Evolutionary conservation across 2,888 invertebrate genomes (phyloP), one percentile per base, ranked within the genome.

Genomic region (Epinotia bilunana): DNA sequence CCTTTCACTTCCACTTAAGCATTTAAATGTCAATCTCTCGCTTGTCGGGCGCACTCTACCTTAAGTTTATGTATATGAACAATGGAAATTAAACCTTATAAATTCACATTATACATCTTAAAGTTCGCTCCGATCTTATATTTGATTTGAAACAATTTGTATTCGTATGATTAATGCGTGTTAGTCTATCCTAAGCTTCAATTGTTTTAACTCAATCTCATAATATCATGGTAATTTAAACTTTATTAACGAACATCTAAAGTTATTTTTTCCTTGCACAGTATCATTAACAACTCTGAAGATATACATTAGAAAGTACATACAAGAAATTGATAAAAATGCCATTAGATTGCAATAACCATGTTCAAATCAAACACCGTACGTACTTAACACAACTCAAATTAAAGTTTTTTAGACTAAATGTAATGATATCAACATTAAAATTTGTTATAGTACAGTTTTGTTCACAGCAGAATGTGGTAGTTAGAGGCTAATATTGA

Each of bases 21-120:
- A 93, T 93, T 94, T 93, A 94, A 93, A 94, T 94, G 93, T 94
- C 93, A 93, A 93, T 94, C 93, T 93, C 85, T 85, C 81, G 81
- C 83, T 85, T 82, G 85, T 83, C 81, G 82, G 78, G 80, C 79
- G 80, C 83, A 79, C 88, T 84, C 84, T 82, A 84, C 88, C 87
- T 91, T 89, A 89, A 90, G 79, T 82, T 69, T 43, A 20, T 11
- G 73, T 12, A 67, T 64, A 53, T 20, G 23, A 58, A 62, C 78
- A 80, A 78, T 55, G 76, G 5, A 86, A 77, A 82, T 74, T 80
- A 55, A 80, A 83, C 85, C 83, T 72, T 86, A 84, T 28, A 0
- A 0, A 0, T 0, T n/a, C 2, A 33, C 0, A 0, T 49, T 49
- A 82, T 86, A 79, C 81, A 83, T 79, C 33, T 80, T 53, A 80